Percentiles rank a stretch among this genome's conserved stretches.
Conservation (phyloP, 2,888 invertebrate genomes). For the Dicyrtoma fusca region DNA sequence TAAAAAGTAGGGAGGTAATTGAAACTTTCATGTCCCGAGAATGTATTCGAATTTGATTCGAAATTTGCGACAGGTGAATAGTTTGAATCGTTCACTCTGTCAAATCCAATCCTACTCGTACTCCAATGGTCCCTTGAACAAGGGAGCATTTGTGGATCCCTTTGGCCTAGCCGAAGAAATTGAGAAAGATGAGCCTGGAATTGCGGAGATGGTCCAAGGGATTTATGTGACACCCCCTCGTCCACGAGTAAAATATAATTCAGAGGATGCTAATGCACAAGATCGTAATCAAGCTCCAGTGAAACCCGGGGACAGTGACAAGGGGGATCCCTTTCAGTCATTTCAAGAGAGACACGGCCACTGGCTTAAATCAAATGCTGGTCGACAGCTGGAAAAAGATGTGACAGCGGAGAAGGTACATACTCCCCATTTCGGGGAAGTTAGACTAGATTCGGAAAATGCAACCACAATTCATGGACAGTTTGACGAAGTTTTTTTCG, state of each 20-base stretch:
- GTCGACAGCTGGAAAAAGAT: slow-evolving; percentile 1
- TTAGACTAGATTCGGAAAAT: slow-evolving; percentile 42
- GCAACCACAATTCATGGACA: slow-evolving; percentile 23
- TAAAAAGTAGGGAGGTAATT: too few relatives aligned
- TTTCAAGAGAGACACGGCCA: slow-evolving; percentile 16
- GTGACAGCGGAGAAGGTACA: slow-evolving; percentile 20
- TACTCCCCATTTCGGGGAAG: slow-evolving; percentile 33
- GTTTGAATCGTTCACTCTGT: not conserved
- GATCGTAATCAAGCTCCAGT: not conserved
- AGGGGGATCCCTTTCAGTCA: not conserved
- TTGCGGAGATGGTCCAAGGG: slow-evolving; percentile 14
- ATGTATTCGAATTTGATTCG: not conserved
- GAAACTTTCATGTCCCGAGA: too few relatives aligned
- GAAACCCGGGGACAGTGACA: not conserved
- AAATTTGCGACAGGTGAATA: not conserved
- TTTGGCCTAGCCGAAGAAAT: slow-evolving; percentile 31
- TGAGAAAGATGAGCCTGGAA: not conserved
- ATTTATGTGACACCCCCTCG: slow-evolving; percentile 5
- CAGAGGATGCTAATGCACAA: not conserved
- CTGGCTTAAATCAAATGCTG: slow-evolving; percentile 14
- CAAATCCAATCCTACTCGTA: not conserved
- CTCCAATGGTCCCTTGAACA: not conserved
- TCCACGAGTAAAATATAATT: too few relatives aligned
- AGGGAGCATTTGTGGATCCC: slow-evolving; percentile 14
- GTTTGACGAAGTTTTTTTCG: slow-evolving; percentile 23